Conservation (phyloP, 23 tunicate genomes). For the Aplidium turbinatum region DNA sequence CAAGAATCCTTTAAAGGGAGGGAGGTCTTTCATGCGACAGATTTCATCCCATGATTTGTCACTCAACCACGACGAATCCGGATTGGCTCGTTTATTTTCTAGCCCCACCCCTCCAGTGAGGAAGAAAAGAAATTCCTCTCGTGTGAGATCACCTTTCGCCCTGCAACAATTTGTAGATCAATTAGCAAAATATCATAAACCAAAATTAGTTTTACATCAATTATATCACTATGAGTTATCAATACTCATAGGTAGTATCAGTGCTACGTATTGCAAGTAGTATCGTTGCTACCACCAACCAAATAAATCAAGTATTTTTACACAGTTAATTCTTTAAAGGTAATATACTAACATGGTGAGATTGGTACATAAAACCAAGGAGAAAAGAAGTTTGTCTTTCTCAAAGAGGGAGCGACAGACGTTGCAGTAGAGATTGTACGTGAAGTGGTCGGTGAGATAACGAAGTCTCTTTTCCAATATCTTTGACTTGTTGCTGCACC, state of each 20-base stretch:
- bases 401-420: constrained; percentile 98
- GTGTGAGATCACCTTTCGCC: constrained; percentile 79
- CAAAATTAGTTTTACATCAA: too few relatives aligned
- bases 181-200: too few relatives aligned
- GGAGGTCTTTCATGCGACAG: constrained; percentile 93
- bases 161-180: too few relatives aligned
- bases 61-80: constrained; percentile 87
- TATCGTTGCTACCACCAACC: too few relatives aligned
- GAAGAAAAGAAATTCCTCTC: constrained; percentile 92
- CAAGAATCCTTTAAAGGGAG: constrained; percentile 81
- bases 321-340: background rate
- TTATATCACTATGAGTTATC: too few relatives aligned
- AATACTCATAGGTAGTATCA: too few relatives aligned
- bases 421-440: constrained; percentile 99
- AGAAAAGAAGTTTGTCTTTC: constrained; percentile 95
- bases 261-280: too few relatives aligned
- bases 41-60: constrained; percentile 99
- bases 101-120: constrained; percentile 98
- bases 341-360: constrained; percentile 72
- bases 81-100: constrained; percentile 93
- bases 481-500: constrained; percentile 93
- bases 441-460: constrained; percentile 95
- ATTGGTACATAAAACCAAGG: constrained; percentile 91
- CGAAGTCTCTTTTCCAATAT: constrained; percentile 92
- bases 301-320: too few relatives aligned